Conservation (phyloP, 1,140 invertebrate species). For the Bursaphelenchus mucronatus region DNA sequence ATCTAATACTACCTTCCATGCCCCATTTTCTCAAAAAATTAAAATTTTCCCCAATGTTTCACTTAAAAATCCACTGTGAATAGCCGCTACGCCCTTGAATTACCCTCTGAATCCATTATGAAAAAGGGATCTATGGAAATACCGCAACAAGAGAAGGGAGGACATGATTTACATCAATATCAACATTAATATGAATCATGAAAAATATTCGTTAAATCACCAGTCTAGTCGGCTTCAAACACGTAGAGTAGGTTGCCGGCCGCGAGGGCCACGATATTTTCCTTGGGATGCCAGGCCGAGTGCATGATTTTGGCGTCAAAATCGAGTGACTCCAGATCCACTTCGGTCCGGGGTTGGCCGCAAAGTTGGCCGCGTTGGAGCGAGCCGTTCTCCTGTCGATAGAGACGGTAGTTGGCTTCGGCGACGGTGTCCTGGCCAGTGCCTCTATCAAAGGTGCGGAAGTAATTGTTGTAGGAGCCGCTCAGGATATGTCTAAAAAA, state of each 20-base stretch:
- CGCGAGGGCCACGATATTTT: constrained; percentile 92
- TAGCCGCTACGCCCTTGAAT: no score
- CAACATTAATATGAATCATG: not conserved
- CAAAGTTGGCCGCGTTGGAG: constrained; percentile 61
- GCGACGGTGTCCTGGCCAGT: constrained; percentile 77
- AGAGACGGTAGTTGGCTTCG: constrained; percentile 83
- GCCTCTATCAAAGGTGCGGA: constrained; percentile 87
- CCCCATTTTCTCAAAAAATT: no score
- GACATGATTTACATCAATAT: not conserved
- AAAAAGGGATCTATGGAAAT: not conserved
- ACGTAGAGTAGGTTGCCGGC: constrained; percentile 98
- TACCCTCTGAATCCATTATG: no score
- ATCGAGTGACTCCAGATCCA: constrained; percentile 96
- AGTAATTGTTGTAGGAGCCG: constrained; percentile 99
- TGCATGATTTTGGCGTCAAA: constrained; percentile 99
- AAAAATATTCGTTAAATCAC: not conserved
- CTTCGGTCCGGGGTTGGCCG: constrained; percentile 86
- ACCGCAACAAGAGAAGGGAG: not conserved
- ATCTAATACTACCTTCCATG: no score
- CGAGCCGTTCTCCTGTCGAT: constrained; percentile 63
- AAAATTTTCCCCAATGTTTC: no score
- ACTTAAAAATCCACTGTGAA: no score
- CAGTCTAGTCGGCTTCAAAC: constrained; percentile 65
- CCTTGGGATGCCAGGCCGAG: constrained; percentile 97
- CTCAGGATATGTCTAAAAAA: constrained; percentile 81